These are phyloP conservation scores for Mobula birostris DNA, from an alignment of 2,113 vertebrate species.

Conservation along the genomic window DNA sequence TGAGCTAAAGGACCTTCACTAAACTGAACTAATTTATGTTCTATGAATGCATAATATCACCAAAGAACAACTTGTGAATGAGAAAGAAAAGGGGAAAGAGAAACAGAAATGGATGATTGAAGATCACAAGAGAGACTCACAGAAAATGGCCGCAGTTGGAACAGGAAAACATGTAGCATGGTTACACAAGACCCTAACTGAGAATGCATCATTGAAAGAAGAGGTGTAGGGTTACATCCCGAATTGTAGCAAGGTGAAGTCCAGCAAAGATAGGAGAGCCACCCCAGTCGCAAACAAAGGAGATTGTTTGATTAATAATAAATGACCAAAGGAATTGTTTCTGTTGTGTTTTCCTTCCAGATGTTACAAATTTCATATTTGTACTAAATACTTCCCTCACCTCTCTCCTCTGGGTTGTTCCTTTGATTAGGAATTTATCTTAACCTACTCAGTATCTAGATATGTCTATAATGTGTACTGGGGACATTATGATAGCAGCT, in stretches of 20 bases:
- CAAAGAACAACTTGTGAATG: background rate
- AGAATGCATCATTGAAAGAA: too few relatives aligned
- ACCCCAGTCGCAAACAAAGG: background rate
- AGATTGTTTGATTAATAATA: background rate
- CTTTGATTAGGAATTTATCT: background rate
- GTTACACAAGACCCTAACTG: background rate
- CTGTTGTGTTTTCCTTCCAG: background rate
- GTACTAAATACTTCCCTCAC: background rate
- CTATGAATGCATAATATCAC: background rate
- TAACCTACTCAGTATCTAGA: background rate
- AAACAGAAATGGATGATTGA: background rate
- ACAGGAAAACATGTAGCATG: background rate
- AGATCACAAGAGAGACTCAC: background rate
- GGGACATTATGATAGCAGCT: background rate
- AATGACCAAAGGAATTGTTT: too few relatives aligned
- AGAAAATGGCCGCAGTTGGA: background rate
- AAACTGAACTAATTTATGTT: too few relatives aligned
- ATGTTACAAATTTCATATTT: background rate
- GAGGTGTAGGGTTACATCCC: background rate
- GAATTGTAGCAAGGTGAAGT: background rate
- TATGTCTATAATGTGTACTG: background rate
- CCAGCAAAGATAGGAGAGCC: background rate
- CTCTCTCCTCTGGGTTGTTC: background rate
- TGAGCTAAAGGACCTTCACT: too few relatives aligned
- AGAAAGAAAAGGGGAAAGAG: background rate